Evolutionary conservation across 2,888 invertebrate species (phyloP), one percentile per base, ranked within the genome.

Genomic region (Phengaris alcon): DNA sequence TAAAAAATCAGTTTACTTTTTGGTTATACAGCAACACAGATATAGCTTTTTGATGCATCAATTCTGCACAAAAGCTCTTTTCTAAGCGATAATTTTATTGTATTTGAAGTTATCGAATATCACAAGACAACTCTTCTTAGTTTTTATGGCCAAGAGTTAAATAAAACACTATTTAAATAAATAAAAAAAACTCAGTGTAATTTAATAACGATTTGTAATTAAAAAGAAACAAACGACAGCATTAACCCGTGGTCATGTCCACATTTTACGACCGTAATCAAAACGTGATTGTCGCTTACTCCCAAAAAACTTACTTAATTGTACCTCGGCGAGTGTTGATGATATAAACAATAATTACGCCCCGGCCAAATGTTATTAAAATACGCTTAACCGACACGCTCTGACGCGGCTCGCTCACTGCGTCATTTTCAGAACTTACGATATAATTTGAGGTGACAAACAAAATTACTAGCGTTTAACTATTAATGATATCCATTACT

Each of bases 321-420:
- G 89, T 90, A 88, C 84, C 84, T 83, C 82, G 86, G 82, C 84
- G 87, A 89, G 92, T 90, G 93, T 90, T 90, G 91, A 91, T 90
- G 90, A 87, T 87, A 90, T 89, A 90, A 89, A 89, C 87, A 87
- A 88, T 92, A 93, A 93, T 93, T 93, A 91, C 88, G 84, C 84
- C 83, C 85, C 86, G 85, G 86, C 85, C 86, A 82, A 88, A 88
- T 86, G 91, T 90, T 93, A 93, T 93, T 93, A 93, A 93, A 93
- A 91, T 89, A 82, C 88, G 88, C 90, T 93, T 93, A 93, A 88
- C 86, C 83, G 84, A 85, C 86, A 83, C 84, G 86, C 84, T 86
- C 79, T 77, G 82, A 44, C 74, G 76, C 73, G 73, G 57, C 68
- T 22, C 52, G 52, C 68, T 13, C 51, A 44, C 51, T 51, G 55